These are phyloP conservation scores for Halesus radiatus DNA, from an alignment of 1,140 invertebrate genomes.

Conservation along the genomic window DNA sequence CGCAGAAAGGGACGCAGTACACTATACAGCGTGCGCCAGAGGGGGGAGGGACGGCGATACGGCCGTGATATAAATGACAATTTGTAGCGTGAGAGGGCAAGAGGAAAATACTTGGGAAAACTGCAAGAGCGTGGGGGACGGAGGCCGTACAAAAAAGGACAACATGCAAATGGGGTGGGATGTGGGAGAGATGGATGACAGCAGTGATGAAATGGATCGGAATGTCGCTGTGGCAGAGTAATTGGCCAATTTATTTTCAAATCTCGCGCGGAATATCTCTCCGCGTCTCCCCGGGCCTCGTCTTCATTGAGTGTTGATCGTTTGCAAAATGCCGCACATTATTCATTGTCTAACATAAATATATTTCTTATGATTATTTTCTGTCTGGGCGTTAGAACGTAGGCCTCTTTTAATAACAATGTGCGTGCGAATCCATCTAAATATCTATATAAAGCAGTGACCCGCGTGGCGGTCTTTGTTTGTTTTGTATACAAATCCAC, in stretches of 20 bases:
- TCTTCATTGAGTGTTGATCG: neutral
- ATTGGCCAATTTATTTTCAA: neutral
- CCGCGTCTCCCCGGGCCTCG: neutral
- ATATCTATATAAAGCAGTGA: too few species aligned
- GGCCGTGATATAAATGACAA: conserved; percentile 19
- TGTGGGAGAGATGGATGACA: conserved; percentile 10
- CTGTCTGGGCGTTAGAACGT: too few species aligned
- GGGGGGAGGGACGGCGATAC: neutral
- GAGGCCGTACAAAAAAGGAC: neutral
- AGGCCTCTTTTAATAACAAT: too few species aligned
- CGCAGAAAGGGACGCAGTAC: neutral
- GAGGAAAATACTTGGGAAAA: neutral
- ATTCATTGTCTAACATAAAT: neutral
- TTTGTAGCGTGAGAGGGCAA: neutral
- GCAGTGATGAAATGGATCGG: conserved; percentile 15
- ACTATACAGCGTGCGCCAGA: neutral
- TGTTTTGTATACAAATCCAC: too few species aligned
- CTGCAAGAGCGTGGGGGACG: neutral
- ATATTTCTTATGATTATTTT: too few species aligned
- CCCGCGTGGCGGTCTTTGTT: too few species aligned
- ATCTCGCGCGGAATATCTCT: neutral
- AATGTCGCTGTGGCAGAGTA: neutral
- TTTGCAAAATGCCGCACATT: neutral
- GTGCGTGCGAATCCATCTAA: too few species aligned
- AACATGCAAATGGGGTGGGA: conserved; percentile 20